Conservation (phyloP, 2,888 invertebrate species). For the Erebia aethiops region DNA sequence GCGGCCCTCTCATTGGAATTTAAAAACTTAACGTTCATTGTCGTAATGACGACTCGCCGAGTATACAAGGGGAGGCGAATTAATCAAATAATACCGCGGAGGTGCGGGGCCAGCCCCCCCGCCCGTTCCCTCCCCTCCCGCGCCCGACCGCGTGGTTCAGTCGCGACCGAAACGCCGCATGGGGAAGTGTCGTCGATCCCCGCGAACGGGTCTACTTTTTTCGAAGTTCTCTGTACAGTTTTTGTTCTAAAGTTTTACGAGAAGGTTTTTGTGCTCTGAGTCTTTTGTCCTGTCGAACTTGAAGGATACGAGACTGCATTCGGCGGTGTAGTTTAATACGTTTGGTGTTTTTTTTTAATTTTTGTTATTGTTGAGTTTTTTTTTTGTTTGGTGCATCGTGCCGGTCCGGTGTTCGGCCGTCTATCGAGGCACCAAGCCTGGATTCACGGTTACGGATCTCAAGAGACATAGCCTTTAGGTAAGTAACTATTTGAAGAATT, state of each 20-base stretch:
- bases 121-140: conserved; percentile 50
- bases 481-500: conserved; percentile 71
- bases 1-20: conserved; percentile 77
- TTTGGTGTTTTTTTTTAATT: conserved; percentile 73
- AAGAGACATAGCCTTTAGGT: conserved; percentile 80
- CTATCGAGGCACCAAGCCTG: conserved; percentile 74
- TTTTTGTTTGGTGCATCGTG: conserved; percentile 81
- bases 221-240: conserved; percentile 78
- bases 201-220: conserved; percentile 76
- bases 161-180: conserved; percentile 73
- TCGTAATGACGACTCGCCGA: conserved; percentile 78
- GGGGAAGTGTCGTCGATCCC: conserved; percentile 78
- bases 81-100: conserved; percentile 83
- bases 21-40: conserved; percentile 80
- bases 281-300: conserved; percentile 66
- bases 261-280: conserved; percentile 74
- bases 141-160: conserved; percentile 78
- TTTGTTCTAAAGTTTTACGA: conserved; percentile 79
- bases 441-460: conserved; percentile 70
- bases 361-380: conserved; percentile 79
- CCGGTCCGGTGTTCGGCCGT: conserved; percentile 76
- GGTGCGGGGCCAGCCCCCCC: conserved; percentile 58
- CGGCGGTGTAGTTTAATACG: conserved; percentile 72
- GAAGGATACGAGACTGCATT: conserved; percentile 67
- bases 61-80: conserved; percentile 83